Conservation (phyloP, 2,113 vertebrate species). For the Aix galericulata region DNA sequence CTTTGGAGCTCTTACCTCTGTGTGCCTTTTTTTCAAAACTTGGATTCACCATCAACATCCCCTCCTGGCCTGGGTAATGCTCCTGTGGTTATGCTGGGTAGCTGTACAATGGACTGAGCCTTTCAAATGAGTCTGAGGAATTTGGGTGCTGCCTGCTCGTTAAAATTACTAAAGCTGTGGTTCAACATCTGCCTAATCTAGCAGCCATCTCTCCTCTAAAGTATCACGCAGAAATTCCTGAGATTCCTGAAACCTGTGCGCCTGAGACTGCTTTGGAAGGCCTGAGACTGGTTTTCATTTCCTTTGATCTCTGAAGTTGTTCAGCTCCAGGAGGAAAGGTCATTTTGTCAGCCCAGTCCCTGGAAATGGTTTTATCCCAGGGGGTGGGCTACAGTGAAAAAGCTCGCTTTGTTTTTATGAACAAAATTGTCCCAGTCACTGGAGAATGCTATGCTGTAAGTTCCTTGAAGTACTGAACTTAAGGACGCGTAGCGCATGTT, state of each 20-base stretch:
- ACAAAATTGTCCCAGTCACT: neutral
- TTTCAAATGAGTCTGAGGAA: neutral
- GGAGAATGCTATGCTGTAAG: neutral
- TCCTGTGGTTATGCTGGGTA: neutral
- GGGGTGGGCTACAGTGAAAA: neutral
- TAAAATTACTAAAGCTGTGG: neutral
- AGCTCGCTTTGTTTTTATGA: neutral
- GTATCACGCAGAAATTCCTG: neutral
- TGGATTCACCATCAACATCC: neutral
- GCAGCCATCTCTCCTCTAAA: neutral
- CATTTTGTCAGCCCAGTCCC: neutral
- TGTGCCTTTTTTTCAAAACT: too few relatives aligned
- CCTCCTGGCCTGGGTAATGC: fast-evolving
- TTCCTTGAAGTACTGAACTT: neutral
- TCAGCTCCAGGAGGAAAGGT: neutral
- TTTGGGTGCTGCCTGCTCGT: neutral
- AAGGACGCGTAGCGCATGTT: neutral
- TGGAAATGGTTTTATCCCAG: neutral
- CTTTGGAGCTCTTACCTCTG: too few relatives aligned
- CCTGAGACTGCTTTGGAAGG: neutral
- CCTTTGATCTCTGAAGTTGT: neutral
- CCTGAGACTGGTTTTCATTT: neutral
- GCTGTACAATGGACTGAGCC: neutral
- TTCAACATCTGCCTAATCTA: neutral
- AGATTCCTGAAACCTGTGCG: neutral